Percentiles rank a stretch among this genome's conserved stretches.
Evolutionary conservation across 2,797 vertebrate genomes (phyloP).

Genomic region (Gymnopithys bicolor): DNA sequence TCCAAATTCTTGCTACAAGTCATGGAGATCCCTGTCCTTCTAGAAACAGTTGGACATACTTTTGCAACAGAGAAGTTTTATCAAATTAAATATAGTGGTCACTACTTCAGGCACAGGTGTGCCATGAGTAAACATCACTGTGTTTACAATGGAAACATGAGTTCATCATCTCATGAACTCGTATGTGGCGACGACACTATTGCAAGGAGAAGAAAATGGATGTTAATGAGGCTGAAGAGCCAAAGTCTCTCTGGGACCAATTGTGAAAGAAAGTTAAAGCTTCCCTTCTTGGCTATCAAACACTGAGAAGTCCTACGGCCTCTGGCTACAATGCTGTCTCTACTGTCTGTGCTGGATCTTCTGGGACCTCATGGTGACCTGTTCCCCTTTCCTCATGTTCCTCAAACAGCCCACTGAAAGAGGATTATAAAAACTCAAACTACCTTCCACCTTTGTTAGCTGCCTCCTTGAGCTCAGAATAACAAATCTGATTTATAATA

Average conservation of each 20-base stretch:
- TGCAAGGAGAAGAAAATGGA: slow-evolving; percentile 17
- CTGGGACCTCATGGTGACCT: background rate
- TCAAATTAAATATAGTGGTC: background rate
- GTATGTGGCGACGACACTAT: background rate
- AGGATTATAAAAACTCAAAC: background rate
- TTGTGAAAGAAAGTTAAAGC: slow-evolving; percentile 16
- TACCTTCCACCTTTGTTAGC: background rate
- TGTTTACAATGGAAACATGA: slow-evolving; percentile 12
- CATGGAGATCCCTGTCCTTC: background rate
- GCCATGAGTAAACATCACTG: background rate
- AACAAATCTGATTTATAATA: background rate
- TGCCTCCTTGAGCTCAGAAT: background rate
- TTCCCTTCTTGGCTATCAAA: background rate
- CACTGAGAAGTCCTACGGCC: background rate
- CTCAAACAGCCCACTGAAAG: background rate
- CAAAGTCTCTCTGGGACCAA: slow-evolving; percentile 21
- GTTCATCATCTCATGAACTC: background rate
- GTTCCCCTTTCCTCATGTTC: background rate
- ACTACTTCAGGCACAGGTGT: background rate
- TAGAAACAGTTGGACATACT: background rate
- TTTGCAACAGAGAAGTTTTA: background rate
- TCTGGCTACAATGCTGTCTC: background rate
- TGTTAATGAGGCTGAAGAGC: slow-evolving; percentile 44
- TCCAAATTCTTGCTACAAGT: background rate
- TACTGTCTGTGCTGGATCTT: background rate